Evolutionary conservation across 2,888 invertebrate genomes (phyloP).

Genomic region (Hartigia nigra): DNA sequence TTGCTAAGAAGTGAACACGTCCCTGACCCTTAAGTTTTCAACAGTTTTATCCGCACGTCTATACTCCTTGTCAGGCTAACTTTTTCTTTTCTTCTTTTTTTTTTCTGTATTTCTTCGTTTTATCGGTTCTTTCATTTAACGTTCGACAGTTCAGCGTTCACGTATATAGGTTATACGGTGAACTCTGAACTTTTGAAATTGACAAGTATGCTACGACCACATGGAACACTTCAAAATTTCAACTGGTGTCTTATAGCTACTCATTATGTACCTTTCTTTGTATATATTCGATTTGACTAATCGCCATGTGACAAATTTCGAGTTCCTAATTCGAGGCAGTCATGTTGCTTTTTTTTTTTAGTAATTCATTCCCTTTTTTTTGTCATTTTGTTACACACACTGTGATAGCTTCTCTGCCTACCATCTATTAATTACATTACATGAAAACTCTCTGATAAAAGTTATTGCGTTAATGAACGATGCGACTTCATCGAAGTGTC

Average conservation of each 20-base stretch:
- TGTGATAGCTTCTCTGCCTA: neutral
- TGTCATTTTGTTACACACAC: neutral
- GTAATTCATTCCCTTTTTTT: neutral
- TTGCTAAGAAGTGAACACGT: conserved; percentile 57
- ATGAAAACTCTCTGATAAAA: neutral
- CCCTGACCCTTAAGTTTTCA: neutral
- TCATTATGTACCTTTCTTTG: neutral
- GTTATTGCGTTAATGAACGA: neutral
- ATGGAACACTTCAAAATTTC: neutral
- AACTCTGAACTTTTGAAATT: neutral
- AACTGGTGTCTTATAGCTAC: neutral
- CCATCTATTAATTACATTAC: neutral
- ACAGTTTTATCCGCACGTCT: neutral
- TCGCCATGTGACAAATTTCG: neutral
- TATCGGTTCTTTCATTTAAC: conserved; percentile 9
- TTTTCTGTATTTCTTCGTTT: neutral
- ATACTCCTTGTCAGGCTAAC: conserved; percentile 5
- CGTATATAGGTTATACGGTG: neutral
- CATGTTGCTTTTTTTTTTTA: neutral
- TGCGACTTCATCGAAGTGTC: conserved; percentile 2
- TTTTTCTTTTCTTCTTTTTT: conserved; percentile 25
- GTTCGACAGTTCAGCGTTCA: neutral
- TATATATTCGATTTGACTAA: neutral
- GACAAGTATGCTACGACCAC: neutral
- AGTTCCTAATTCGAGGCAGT: neutral